Conservation (phyloP, 92 coral and sea anemone genomes). For the Actinostola sp. region DNA sequence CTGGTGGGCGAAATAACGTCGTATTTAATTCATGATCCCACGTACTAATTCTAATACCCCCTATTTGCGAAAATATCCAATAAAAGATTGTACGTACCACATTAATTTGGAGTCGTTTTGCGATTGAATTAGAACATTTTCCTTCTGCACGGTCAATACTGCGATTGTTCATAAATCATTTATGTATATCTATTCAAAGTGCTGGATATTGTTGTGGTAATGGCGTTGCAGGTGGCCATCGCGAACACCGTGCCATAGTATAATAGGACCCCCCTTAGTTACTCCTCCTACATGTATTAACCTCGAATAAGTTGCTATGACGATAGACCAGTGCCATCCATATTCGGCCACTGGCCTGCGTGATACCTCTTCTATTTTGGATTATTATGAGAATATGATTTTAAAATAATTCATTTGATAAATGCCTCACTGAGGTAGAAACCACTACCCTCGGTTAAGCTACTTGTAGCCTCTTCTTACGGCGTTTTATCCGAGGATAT, state of each 20-base stretch:
- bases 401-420: too few relatives aligned
- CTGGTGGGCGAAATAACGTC: background rate
- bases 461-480: too few relatives aligned
- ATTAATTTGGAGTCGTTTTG: background rate
- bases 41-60: background rate
- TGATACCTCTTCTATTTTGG: too few relatives aligned
- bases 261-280: background rate
- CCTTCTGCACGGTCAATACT: background rate
- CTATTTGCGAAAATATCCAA: background rate
- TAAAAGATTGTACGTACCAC: background rate
- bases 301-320: too few relatives aligned
- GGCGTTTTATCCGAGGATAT: too few relatives aligned
- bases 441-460: too few relatives aligned
- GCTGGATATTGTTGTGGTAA: background rate
- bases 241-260: background rate
- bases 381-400: too few relatives aligned
- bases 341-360: background rate
- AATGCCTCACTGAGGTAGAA: too few relatives aligned
- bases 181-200: slow-evolving; percentile 1
- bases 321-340: too few relatives aligned
- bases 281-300: too few relatives aligned
- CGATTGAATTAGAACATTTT: background rate
- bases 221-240: slow-evolving; percentile 1
- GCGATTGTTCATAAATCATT: slow-evolving; percentile 12
- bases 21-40: too few relatives aligned